These are phyloP conservation scores for Arnoldichthys spilopterus DNA, from an alignment of 2,797 vertebrate species.

Conservation along the genomic window DNA sequence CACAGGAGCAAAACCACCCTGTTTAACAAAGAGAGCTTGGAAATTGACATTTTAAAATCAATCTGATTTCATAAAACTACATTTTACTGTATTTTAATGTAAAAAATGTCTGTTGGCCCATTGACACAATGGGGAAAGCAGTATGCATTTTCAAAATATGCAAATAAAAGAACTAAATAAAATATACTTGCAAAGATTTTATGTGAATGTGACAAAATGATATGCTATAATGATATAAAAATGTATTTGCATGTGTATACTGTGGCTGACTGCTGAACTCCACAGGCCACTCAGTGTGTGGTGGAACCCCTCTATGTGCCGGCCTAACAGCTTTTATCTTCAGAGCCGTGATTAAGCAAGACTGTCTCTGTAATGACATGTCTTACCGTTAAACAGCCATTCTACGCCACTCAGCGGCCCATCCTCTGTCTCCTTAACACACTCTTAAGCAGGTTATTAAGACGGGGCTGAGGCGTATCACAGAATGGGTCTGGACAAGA, in stretches of 20 bases:
- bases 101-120: too few species aligned
- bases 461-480: not conserved
- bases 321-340: constrained; percentile 43
- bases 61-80: too few species aligned
- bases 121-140: too few species aligned
- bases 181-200: not conserved
- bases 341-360: constrained; percentile 45
- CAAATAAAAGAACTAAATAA: too few species aligned
- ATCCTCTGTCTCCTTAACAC: constrained; percentile 41
- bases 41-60: too few species aligned
- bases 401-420: constrained; percentile 35
- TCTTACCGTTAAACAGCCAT: constrained; percentile 51
- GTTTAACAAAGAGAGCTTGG: too few species aligned
- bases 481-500: constrained; percentile 18
- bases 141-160: too few species aligned
- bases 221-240: too few species aligned
- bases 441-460: constrained; percentile 40
- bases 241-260: too few species aligned
- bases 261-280: constrained; percentile 9
- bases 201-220: not conserved
- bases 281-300: constrained; percentile 31
- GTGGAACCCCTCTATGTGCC: constrained; percentile 32
- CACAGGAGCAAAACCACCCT: too few species aligned
- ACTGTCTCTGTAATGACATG: constrained; percentile 51
- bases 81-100: too few species aligned